phyloP scores from a whole-genome alignment of 2,888 invertebrate species.

The Petrophora chlorosata region DNA sequence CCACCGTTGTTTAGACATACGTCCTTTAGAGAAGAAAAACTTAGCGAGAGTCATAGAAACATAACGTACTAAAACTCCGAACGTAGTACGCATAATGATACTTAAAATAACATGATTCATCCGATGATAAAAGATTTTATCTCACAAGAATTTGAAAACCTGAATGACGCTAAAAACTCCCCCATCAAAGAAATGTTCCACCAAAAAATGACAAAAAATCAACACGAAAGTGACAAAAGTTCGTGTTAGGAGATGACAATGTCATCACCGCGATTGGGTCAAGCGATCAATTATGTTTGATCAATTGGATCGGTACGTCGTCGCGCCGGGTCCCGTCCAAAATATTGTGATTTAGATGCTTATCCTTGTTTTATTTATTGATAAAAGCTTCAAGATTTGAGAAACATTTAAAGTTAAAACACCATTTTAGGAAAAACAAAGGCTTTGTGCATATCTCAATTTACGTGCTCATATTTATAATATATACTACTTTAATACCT shows the following conservation, averaged over 20 bases:
- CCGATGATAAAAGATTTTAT: too few species aligned
- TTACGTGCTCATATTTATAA: too few species aligned
- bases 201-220: slow-evolving; percentile 23
- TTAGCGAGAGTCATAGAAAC: too few species aligned
- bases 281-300: slow-evolving; percentile 77
- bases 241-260: slow-evolving; percentile 62
- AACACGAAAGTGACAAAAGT: slow-evolving; percentile 62
- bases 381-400: slow-evolving; percentile 44
- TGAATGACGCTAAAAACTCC: not conserved
- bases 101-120: too few species aligned
- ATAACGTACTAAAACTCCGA: too few species aligned
- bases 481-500: too few species aligned
- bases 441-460: not conserved
- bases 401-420: slow-evolving; percentile 23
- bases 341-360: slow-evolving; percentile 79
- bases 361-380: slow-evolving; percentile 51
- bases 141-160: not conserved
- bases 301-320: slow-evolving; percentile 66
- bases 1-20: too few species aligned
- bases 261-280: slow-evolving; percentile 47
- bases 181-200: not conserved
- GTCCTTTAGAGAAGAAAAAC: too few species aligned
- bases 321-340: slow-evolving; percentile 56
- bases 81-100: too few species aligned
- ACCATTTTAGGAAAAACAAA: not conserved